Percentiles rank a stretch among this genome's conserved stretches.
Conservation (phyloP, 2,888 invertebrate genomes). For the Cosmorhoe ocellata region DNA sequence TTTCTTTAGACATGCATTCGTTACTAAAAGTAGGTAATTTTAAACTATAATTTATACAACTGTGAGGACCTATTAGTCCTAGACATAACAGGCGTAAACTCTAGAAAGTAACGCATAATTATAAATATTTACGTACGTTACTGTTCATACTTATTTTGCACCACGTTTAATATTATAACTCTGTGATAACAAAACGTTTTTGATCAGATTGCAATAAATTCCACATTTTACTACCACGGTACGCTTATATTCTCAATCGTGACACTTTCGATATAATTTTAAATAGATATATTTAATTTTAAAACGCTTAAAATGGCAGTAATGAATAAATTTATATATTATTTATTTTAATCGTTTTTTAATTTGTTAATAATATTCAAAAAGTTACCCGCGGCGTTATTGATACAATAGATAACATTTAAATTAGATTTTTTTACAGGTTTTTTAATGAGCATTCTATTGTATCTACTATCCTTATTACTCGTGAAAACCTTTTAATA, state of each 20-base stretch:
- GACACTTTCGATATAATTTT: constrained; percentile 24
- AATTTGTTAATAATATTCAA: constrained; percentile 36
- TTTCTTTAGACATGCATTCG: too few species aligned
- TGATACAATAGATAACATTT: constrained; percentile 17
- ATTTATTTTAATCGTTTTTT: constrained; percentile 40
- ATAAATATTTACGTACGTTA: too few species aligned
- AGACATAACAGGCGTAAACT: too few species aligned
- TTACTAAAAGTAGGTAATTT: too few species aligned
- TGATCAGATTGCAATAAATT: constrained; percentile 36
- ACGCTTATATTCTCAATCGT: constrained; percentile 26
- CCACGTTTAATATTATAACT: background rate
- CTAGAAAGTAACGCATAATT: too few species aligned
- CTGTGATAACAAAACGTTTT: constrained; percentile 28
- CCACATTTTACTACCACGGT: constrained; percentile 33
- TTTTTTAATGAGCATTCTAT: background rate
- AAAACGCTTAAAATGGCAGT: constrained; percentile 35
- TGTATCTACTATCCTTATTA: too few species aligned
- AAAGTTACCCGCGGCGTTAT: constrained; percentile 20
- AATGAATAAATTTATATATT: constrained; percentile 30
- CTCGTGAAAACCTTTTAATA: too few species aligned
- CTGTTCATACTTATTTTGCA: background rate
- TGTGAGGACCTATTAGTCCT: too few species aligned
- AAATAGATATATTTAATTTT: constrained; percentile 35
- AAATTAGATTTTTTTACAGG: constrained; percentile 1
- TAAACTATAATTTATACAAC: too few species aligned